phyloP scores from a whole-genome alignment of 2,888 invertebrate species.

The Arrhopalites spinosus region DNA sequence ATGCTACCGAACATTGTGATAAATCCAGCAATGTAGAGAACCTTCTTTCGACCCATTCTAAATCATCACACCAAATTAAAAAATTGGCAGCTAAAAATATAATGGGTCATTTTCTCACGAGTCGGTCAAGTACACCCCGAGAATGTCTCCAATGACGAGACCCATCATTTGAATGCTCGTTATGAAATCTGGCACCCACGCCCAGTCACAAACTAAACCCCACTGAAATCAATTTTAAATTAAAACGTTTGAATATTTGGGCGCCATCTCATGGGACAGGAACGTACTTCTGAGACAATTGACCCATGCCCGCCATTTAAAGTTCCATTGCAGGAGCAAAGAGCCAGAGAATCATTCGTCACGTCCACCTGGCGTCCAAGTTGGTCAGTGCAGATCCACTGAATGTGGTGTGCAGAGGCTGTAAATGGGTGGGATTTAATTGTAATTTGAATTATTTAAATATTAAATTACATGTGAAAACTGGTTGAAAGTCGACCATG shows the following conservation, averaged over 20 bases:
- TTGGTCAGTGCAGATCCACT: not conserved
- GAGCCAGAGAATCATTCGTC: not conserved
- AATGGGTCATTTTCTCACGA: not conserved
- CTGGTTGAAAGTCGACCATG: constrained; percentile 20
- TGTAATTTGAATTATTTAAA: not conserved
- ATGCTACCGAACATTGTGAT: constrained; percentile 13
- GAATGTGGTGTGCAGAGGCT: too few species aligned
- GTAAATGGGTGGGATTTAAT: too few species aligned
- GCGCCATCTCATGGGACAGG: too few species aligned
- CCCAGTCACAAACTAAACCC: constrained; percentile 38
- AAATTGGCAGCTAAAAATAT: not conserved
- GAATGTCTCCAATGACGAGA: constrained; percentile 40
- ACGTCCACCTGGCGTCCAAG: not conserved
- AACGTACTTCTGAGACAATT: constrained; percentile 36
- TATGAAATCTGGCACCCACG: constrained; percentile 45
- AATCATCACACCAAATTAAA: not conserved
- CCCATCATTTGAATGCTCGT: constrained; percentile 46
- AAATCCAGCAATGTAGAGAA: constrained; percentile 3
- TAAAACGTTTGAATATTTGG: not conserved
- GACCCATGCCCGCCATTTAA: constrained; percentile 30
- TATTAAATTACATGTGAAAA: constrained; percentile 13
- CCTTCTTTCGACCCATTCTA: constrained; percentile 14
- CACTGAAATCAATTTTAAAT: constrained; percentile 36
- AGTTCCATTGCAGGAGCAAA: constrained; percentile 37
- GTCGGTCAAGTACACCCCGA: not conserved